phyloP scores from a whole-genome alignment of 2,888 invertebrate species.

The Amorpha juglandis region DNA sequence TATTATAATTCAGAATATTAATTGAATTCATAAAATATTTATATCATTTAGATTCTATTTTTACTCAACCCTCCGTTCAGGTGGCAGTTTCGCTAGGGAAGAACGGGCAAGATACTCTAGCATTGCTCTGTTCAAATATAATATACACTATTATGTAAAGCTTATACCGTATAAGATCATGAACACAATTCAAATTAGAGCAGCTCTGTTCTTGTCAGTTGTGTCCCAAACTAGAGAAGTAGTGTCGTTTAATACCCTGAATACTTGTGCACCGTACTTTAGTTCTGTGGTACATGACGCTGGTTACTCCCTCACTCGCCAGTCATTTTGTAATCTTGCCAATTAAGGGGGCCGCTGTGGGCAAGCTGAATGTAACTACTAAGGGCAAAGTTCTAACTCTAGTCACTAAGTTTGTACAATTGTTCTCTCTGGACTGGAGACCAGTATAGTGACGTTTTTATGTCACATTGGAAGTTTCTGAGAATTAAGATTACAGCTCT shows the following conservation, averaged over 20 bases:
- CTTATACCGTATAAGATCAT: too few relatives aligned
- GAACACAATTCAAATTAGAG: too few relatives aligned
- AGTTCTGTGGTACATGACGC: neutral
- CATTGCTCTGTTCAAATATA: too few relatives aligned
- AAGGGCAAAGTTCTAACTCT: conserved; percentile 14
- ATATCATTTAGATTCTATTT: too few relatives aligned
- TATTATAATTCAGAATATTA: too few relatives aligned
- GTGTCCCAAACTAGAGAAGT: too few relatives aligned
- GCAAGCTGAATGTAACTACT: neutral
- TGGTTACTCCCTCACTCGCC: conserved; percentile 9
- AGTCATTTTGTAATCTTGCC: conserved; percentile 20
- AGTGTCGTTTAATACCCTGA: neutral
- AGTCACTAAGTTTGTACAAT: neutral
- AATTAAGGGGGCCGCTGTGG: conserved; percentile 22
- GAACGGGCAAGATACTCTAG: too few relatives aligned
- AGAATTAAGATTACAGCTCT: neutral
- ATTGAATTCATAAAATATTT: too few relatives aligned
- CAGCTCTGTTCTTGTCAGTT: too few relatives aligned
- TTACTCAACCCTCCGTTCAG: too few relatives aligned
- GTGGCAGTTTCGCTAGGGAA: too few relatives aligned
- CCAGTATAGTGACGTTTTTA: neutral
- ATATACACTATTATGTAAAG: too few relatives aligned
- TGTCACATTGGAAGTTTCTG: neutral
- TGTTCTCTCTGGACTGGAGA: neutral
- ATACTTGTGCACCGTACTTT: neutral